Conservation (phyloP, 2,113 vertebrate genomes). For the Pluvianellus socialis region DNA sequence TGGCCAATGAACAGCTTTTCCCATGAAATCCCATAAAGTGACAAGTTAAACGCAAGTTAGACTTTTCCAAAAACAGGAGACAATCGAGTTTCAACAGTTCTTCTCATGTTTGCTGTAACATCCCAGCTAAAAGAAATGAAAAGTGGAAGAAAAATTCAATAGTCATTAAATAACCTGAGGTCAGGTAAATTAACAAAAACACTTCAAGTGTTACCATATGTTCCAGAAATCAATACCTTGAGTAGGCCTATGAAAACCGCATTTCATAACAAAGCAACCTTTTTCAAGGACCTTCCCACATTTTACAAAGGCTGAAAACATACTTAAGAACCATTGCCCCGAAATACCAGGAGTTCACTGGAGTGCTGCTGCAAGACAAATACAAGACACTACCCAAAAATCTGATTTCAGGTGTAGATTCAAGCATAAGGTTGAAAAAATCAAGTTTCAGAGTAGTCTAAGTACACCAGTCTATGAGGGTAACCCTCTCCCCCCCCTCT, state of each 20-base stretch:
- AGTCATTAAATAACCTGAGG: not conserved
- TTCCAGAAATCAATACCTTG: not conserved
- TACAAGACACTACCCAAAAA: not conserved
- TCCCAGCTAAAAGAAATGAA: slow-evolving; percentile 52
- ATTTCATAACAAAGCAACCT: not conserved
- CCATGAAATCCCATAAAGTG: not conserved
- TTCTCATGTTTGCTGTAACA: slow-evolving; percentile 35
- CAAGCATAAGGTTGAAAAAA: not conserved
- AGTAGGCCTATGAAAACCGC: not conserved
- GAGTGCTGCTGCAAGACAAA: not conserved
- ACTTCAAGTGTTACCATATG: not conserved
- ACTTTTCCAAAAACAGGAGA: not conserved
- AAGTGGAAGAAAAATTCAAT: slow-evolving; percentile 3
- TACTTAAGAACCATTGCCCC: not conserved
- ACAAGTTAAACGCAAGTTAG: not conserved
- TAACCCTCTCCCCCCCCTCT: not conserved
- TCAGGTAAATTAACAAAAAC: not conserved
- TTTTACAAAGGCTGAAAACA: not conserved
- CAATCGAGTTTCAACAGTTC: slow-evolving; percentile 16
- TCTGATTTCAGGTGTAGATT: not conserved
- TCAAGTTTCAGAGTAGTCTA: not conserved
- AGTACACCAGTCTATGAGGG: not conserved
- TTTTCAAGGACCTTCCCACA: not conserved
- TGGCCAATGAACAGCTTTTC: not conserved
- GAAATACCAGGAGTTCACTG: not conserved